Base-by-base conservation (phyloP, 1,140 invertebrate species). In the Paraescarpia echinospica region DNA sequence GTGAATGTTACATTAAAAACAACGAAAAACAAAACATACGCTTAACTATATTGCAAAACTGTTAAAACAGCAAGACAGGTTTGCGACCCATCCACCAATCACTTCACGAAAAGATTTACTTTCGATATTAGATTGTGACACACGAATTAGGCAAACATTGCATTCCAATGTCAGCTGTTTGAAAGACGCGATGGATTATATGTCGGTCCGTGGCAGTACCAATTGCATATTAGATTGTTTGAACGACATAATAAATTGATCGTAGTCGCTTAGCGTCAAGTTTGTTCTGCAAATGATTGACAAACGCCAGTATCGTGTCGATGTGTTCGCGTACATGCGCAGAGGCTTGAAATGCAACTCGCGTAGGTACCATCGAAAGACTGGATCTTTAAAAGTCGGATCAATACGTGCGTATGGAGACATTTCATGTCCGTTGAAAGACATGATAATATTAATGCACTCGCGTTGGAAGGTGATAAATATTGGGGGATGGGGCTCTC, bases 61-160 rank as follows among this genome's bases (percentile, higher is more conserved):
- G 59, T 14, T 77, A 77, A 31, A 77, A 77, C 59, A 77, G 59
- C 22, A 77, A 77, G 27, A 22, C 59, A 77, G 59, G 2, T 27
- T 27, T 27, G 59, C 22, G 59, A 77, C 27, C 59, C 59, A 51
- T 51, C 48, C 48, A 31, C 59, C 59, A 77, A 77, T 77, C 59
- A 77, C 59, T 77, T 31, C 27, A 77, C 59, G 18, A 77, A 77
- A 77, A 77, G 8, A 2, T 6, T 77, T 27, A 41, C 12, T 31
- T 77, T 77, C 59, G 59, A 77, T 77, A 77, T 77, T 77, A 77
- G 59, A 77, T 77, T 77, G 59, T 77, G 59, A 77, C 59, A 77
- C 59, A 14, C 59, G 59, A 77, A 22, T 77, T 77, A 77, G 22
- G 59, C 59, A 27, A 6, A 27, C 59, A 77, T 77, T 77, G 59